Percentiles rank a stretch among this genome's conserved stretches.
phyloP scores from a whole-genome alignment of 2,888 invertebrate genomes.

The Glaucopsyche alexis region DNA sequence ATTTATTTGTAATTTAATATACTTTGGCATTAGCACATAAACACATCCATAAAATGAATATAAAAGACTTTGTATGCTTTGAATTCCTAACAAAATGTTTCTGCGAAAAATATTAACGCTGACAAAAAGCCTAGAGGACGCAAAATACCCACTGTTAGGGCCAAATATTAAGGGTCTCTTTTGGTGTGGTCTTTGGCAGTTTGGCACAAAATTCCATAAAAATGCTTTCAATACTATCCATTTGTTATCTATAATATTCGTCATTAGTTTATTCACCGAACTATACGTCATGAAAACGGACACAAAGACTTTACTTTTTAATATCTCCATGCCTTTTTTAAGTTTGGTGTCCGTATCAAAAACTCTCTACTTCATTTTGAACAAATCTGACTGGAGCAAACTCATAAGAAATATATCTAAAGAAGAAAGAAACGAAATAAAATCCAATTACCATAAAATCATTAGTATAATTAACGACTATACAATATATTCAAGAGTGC shows the following conservation, averaged over 20 bases:
- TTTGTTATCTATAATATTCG: conserved; percentile 45
- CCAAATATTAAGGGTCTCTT: conserved; percentile 57
- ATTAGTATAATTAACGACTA: conserved; percentile 48
- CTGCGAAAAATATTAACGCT: not conserved
- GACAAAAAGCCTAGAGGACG: not conserved
- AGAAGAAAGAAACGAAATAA: conserved; percentile 48
- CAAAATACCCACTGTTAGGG: conserved; percentile 51
- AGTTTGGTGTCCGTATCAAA: conserved; percentile 49
- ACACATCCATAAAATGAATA: not conserved
- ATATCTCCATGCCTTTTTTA: conserved; percentile 50
- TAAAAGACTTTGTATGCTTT: not conserved
- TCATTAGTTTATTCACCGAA: conserved; percentile 49
- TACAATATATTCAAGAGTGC: conserved; percentile 50
- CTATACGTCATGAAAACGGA: conserved; percentile 51
- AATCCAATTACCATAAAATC: conserved; percentile 40
- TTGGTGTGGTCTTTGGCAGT: conserved; percentile 55
- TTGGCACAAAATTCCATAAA: conserved; percentile 45
- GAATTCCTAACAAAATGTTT: not conserved
- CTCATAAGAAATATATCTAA: conserved; percentile 46
- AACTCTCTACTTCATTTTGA: conserved; percentile 45
- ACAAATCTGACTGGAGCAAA: conserved; percentile 45
- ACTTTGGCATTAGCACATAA: not conserved
- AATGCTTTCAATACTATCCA: conserved; percentile 47
- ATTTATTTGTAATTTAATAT: too few relatives aligned
- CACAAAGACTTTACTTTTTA: conserved; percentile 48